Conservation (phyloP, 1,140 invertebrate species). For the Nixonia krombeini region DNA sequence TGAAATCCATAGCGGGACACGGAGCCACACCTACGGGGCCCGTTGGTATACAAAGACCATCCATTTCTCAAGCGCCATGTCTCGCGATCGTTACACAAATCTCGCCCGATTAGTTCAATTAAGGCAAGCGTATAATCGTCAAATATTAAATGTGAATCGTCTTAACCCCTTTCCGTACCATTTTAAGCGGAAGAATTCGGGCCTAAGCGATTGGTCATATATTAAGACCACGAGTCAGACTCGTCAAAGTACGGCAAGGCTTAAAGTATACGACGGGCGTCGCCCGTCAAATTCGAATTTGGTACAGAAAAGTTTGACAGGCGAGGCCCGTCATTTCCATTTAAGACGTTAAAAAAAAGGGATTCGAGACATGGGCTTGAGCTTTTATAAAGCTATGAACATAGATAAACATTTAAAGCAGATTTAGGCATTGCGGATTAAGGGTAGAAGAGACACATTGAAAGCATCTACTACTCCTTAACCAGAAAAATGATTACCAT, state of each 20-base stretch:
- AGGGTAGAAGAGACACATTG: constrained; percentile 52
- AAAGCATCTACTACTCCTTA: constrained; percentile 56
- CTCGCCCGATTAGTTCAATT: constrained; percentile 8
- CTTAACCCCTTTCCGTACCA: no score
- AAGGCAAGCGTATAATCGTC: no score
- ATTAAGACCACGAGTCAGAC: no score
- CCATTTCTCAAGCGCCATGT: constrained; percentile 42
- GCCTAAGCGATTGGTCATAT: no score
- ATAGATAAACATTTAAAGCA: constrained; percentile 60
- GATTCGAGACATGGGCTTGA: constrained; percentile 26
- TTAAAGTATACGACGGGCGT: no score
- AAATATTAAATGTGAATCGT: no score
- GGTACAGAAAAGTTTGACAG: no score
- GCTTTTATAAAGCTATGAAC: constrained; percentile 51
- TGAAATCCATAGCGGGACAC: constrained; percentile 74
- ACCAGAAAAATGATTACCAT: constrained; percentile 33
- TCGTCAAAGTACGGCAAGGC: no score
- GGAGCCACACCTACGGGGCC: constrained; percentile 66
- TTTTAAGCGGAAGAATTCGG: no score
- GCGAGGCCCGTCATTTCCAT: no score
- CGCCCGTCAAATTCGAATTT: no score
- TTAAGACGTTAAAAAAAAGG: background rate
- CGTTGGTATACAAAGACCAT: constrained; percentile 56
- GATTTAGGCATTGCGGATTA: constrained; percentile 47
- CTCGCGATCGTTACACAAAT: constrained; percentile 7